Percentiles rank a stretch among this genome's conserved stretches.
Evolutionary conservation across 2,113 vertebrate species (phyloP).

Genomic region (Pampusana beccarii): DNA sequence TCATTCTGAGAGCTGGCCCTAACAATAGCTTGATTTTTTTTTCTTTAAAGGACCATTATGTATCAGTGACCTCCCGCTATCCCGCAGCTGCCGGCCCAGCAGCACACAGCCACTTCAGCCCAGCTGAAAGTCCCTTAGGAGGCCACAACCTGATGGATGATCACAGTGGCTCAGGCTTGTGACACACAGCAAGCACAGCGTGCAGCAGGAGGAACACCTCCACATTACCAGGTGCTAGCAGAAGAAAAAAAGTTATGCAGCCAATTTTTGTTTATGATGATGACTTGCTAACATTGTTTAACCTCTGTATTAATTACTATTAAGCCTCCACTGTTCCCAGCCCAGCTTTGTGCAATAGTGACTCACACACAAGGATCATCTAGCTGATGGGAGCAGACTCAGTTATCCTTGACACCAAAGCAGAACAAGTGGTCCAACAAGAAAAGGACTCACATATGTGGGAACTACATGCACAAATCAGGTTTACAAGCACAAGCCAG

Average conservation of each 20-base stretch:
- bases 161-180: not conserved
- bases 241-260: not conserved
- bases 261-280: not conserved
- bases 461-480: accelerated
- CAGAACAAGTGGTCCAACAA: not conserved
- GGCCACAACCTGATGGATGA: not conserved
- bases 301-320: not conserved
- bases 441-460: accelerated
- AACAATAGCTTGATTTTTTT: not conserved
- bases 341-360: not conserved
- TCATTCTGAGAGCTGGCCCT: not conserved
- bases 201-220: not conserved
- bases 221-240: not conserved
- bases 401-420: not conserved
- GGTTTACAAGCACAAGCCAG: not conserved
- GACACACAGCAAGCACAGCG: not conserved
- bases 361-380: accelerated
- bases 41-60: not conserved
- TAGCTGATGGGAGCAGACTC: not conserved
- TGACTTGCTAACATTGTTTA: not conserved
- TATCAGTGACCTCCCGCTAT: accelerated
- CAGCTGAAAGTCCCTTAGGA: not conserved
- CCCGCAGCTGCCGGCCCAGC: not conserved
- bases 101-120: not conserved
- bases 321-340: not conserved